Percentiles rank a stretch among this genome's conserved stretches.
phyloP scores from a whole-genome alignment of 2,888 invertebrate genomes.

The Euzetes globulus region DNA sequence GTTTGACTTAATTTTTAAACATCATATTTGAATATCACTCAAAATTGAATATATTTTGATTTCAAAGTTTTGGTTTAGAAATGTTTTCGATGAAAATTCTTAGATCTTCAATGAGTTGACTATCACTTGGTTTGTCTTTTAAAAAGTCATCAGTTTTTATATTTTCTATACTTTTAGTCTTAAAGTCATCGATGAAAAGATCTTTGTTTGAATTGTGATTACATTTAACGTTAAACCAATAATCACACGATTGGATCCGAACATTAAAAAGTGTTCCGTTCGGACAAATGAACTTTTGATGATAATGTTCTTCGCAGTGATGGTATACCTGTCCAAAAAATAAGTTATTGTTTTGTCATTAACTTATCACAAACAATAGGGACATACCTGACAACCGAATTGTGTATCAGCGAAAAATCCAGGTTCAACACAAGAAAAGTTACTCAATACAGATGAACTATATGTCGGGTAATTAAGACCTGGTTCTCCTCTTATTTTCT shows the following conservation, averaged over 20 bases:
- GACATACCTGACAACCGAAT: slow-evolving; percentile 8
- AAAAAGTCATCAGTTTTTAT: no score
- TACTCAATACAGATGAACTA: background rate
- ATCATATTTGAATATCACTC: background rate
- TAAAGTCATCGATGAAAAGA: background rate
- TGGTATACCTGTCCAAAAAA: background rate
- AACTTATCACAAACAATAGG: background rate
- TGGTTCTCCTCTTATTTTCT: background rate
- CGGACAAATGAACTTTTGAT: slow-evolving; percentile 17
- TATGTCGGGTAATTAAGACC: background rate
- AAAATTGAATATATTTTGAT: background rate
- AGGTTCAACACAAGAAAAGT: background rate
- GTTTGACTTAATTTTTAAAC: background rate
- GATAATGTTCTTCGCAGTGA: slow-evolving; percentile 18
- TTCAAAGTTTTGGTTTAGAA: no score
- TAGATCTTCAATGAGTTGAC: no score
- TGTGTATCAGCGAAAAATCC: slow-evolving; percentile 1
- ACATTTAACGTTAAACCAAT: slow-evolving; percentile 12
- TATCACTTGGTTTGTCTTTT: no score
- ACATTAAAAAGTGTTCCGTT: slow-evolving; percentile 12
- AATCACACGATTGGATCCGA: slow-evolving; percentile 3
- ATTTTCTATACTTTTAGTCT: no score
- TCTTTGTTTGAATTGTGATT: background rate
- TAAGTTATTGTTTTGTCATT: background rate
- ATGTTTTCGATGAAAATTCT: no score